Evolutionary conservation across 2,888 invertebrate genomes (phyloP).

Genomic region (Ophioninae sp.): DNA sequence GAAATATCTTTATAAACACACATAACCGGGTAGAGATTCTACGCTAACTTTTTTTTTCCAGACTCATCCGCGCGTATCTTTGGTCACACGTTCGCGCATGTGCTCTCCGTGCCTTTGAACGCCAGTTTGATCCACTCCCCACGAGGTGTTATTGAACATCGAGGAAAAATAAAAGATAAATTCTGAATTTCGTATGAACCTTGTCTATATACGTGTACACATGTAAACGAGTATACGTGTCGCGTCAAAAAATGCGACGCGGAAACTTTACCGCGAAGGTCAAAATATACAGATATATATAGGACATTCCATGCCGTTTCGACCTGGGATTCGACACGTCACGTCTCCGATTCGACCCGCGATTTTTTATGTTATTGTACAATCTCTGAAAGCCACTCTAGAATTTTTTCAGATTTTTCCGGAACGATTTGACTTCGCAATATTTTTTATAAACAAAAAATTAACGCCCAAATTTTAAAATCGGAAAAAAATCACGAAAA

Average conservation of each 20-base stretch:
- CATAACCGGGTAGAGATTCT: neutral
- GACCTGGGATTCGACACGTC: too few relatives aligned
- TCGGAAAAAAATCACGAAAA: too few relatives aligned
- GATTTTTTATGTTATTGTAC: too few relatives aligned
- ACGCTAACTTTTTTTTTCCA: neutral
- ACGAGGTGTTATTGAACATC: constrained; percentile 58
- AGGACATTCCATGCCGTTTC: too few relatives aligned
- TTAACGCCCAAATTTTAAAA: too few relatives aligned
- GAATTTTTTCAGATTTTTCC: too few relatives aligned
- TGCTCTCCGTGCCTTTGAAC: constrained; percentile 54
- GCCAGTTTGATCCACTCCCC: constrained; percentile 64
- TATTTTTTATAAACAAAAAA: too few relatives aligned
- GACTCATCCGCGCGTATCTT: neutral
- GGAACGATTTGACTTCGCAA: too few relatives aligned
- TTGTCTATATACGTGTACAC: constrained; percentile 5
- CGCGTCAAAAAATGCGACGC: constrained; percentile 23
- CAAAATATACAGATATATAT: constrained; percentile 28
- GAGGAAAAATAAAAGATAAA: constrained; percentile 48
- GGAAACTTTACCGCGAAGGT: constrained; percentile 33
- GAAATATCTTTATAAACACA: neutral
- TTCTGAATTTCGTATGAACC: constrained; percentile 28
- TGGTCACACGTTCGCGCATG: neutral
- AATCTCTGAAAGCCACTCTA: too few relatives aligned
- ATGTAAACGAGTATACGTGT: constrained; percentile 27
- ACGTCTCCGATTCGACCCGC: too few relatives aligned